These are phyloP conservation scores for Arothron firmamentum DNA, from an alignment of 2,113 vertebrate genomes.

Conservation along the genomic window DNA sequence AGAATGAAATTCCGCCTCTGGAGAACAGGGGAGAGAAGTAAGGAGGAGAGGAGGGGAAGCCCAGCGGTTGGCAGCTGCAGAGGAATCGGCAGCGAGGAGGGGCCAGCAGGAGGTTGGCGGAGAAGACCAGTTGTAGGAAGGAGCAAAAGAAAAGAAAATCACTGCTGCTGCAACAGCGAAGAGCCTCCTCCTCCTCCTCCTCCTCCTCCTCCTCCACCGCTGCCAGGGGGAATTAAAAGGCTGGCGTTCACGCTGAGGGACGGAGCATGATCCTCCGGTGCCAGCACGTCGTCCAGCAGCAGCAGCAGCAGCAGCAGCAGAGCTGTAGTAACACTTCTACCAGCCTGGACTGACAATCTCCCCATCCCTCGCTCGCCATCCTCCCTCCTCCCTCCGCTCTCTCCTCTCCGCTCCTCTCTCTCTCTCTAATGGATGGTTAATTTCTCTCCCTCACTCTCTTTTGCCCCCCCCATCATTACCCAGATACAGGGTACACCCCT, in stretches of 20 bases:
- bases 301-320: slow-evolving; percentile 64
- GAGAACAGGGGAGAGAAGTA: slow-evolving; percentile 49
- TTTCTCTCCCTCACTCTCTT: slow-evolving; percentile 26
- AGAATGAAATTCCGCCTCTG: slow-evolving; percentile 66
- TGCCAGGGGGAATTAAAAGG: slow-evolving; percentile 43
- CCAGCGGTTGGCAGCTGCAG: slow-evolving; percentile 57
- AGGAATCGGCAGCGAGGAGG: slow-evolving; percentile 48
- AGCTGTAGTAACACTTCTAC: slow-evolving; percentile 77
- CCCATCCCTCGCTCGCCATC: slow-evolving; percentile 51
- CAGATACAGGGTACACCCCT: slow-evolving; percentile 9
- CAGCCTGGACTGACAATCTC: slow-evolving; percentile 58
- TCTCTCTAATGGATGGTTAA: slow-evolving; percentile 62
- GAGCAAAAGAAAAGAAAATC: slow-evolving; percentile 28
- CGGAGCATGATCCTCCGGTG: slow-evolving; percentile 66
- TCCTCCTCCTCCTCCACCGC: slow-evolving; percentile 6
- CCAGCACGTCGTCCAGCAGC: slow-evolving; percentile 52
- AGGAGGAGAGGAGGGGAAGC: slow-evolving; percentile 32
- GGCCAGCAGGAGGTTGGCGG: slow-evolving; percentile 39
- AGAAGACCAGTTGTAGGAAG: slow-evolving; percentile 34
- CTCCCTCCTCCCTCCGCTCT: slow-evolving; percentile 43
- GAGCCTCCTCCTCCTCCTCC: slow-evolving; percentile 25
- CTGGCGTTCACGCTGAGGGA: slow-evolving; percentile 50
- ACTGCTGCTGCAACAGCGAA: slow-evolving; percentile 44
- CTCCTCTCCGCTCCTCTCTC: slow-evolving; percentile 35
- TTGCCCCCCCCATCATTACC: slow-evolving; percentile 21